A percentile compares a stretch with the other conserved stretches of the same genome.
Conservation (phyloP, 2,888 invertebrate species). For the Alitta virens region DNA sequence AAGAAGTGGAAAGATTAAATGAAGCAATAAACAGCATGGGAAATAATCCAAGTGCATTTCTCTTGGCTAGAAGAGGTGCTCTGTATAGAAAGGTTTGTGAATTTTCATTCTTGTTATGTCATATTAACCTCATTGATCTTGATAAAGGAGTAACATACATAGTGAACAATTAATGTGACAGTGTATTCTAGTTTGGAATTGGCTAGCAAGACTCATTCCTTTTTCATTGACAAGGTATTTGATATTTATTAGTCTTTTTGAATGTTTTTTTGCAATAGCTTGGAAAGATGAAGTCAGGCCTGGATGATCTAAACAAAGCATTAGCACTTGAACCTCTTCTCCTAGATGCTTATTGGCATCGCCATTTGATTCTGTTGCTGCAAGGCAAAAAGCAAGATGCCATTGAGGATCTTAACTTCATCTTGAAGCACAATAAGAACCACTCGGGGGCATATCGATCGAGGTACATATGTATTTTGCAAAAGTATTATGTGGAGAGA, state of each 20-base stretch:
- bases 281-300: slow-evolving; percentile 40
- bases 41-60: slow-evolving; percentile 30
- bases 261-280: no score
- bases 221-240: no score
- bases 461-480: slow-evolving; percentile 41
- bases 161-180: no score
- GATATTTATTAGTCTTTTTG: no score
- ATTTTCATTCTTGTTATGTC: no score
- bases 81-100: slow-evolving; percentile 49
- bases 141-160: no score
- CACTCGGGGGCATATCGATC: slow-evolving; percentile 54
- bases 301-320: slow-evolving; percentile 38
- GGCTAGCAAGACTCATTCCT: no score
- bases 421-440: slow-evolving; percentile 49
- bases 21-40: slow-evolving; percentile 34
- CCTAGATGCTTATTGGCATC: slow-evolving; percentile 57
- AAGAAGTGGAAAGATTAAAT: slow-evolving; percentile 46
- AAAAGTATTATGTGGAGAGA: no score
- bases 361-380: slow-evolving; percentile 53
- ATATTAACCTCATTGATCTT: no score
- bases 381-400: slow-evolving; percentile 50
- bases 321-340: slow-evolving; percentile 49
- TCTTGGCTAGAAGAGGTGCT: slow-evolving; percentile 51
- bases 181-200: no score
- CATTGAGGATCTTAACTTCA: slow-evolving; percentile 52